These are phyloP conservation scores for Stomorhina lunata DNA, from an alignment of 2,888 invertebrate species.

Conservation along the genomic window DNA sequence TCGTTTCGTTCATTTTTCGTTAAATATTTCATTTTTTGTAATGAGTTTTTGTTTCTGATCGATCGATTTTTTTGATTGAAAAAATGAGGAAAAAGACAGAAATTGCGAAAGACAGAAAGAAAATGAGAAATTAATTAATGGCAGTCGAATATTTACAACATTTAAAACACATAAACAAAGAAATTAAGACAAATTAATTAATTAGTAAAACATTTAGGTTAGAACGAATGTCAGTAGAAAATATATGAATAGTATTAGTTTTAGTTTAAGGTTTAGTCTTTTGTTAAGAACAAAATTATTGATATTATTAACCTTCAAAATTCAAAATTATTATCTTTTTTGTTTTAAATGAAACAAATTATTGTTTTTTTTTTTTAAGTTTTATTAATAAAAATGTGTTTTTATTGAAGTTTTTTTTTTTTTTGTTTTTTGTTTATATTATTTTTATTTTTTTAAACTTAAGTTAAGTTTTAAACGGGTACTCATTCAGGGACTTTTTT, in stretches of 20 bases:
- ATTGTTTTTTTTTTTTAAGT: constrained; percentile 51
- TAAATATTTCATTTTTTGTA: constrained; percentile 77
- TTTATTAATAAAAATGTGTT: constrained; percentile 65
- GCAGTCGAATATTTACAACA: constrained; percentile 70
- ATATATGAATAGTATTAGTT: too few species aligned
- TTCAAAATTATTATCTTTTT: constrained; percentile 52
- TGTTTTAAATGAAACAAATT: constrained; percentile 66
- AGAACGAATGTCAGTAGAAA: too few species aligned
- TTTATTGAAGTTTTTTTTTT: constrained; percentile 61
- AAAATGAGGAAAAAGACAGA: constrained; percentile 16
- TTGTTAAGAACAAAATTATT: too few species aligned
- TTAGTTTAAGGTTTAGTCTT: too few species aligned
- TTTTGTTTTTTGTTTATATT: constrained; percentile 27
- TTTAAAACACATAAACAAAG: constrained; percentile 53
- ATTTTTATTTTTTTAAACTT: constrained; percentile 51
- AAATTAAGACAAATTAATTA: constrained; percentile 39
- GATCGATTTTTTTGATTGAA: constrained; percentile 51
- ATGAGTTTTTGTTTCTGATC: constrained; percentile 57
- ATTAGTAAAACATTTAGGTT: too few species aligned
- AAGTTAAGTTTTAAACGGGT: too few species aligned
- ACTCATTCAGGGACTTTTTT: too few species aligned
- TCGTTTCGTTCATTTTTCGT: constrained; percentile 68
- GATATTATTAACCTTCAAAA: constrained; percentile 47
- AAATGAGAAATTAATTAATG: constrained; percentile 62
- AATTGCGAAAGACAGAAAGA: constrained; percentile 23